A percentile compares a stretch with the other conserved stretches of the same genome.
phyloP scores from a whole-genome alignment of 2,888 invertebrate species.

The Pterostichus niger region DNA sequence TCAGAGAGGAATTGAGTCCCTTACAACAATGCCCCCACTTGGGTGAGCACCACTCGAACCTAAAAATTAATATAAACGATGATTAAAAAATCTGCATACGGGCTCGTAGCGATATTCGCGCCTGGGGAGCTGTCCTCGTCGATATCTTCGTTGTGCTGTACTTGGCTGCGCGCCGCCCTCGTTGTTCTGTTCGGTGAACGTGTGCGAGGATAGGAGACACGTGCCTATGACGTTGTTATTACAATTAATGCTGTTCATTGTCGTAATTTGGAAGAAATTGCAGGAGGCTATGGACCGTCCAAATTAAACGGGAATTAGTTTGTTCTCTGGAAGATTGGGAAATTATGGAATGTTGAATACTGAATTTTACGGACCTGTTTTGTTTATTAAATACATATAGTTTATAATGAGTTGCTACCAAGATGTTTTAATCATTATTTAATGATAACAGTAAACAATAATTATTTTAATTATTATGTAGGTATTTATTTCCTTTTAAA shows the following conservation, averaged over 20 bases:
- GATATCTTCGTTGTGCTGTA: slow-evolving; percentile 41
- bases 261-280: slow-evolving; percentile 62
- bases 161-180: neutral
- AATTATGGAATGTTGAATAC: slow-evolving; percentile 13
- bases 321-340: slow-evolving; percentile 19
- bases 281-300: slow-evolving; percentile 51
- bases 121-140: slow-evolving; percentile 69
- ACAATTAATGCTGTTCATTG: slow-evolving; percentile 60
- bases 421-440: too few species aligned
- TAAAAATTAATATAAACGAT: slow-evolving; percentile 73
- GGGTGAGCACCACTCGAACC: slow-evolving; percentile 67
- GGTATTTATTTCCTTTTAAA: too few species aligned
- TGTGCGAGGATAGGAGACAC: slow-evolving; percentile 32
- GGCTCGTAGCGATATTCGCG: slow-evolving; percentile 71
- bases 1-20: slow-evolving; percentile 41
- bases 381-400: neutral
- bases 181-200: slow-evolving; percentile 1
- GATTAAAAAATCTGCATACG: slow-evolving; percentile 74
- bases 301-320: slow-evolving; percentile 54
- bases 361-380: neutral
- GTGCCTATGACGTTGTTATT: slow-evolving; percentile 53
- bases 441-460: too few species aligned
- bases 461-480: too few species aligned
- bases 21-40: slow-evolving; percentile 44
- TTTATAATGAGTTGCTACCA: too few species aligned